phyloP scores from a whole-genome alignment of 2,888 invertebrate genomes.

The Ennomos quercinarius region DNA sequence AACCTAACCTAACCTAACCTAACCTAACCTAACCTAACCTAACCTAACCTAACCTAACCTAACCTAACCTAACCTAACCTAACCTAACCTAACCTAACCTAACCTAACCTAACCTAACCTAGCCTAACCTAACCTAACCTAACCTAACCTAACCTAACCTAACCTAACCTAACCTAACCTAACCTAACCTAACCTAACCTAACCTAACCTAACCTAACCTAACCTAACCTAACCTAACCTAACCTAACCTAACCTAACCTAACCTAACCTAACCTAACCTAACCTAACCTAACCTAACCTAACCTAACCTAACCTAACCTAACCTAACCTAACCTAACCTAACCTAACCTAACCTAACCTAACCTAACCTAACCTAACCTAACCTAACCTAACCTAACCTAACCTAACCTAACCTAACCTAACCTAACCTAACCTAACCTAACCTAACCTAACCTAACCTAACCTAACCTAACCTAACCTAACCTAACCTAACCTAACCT shows the following conservation, averaged over 20 bases:
- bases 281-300: constrained; percentile 1
- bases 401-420: constrained; percentile 1
- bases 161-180: constrained; percentile 1
- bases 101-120: constrained; percentile 1
- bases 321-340: constrained; percentile 1
- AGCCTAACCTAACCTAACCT: background rate
- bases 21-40: constrained; percentile 1
- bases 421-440: constrained; percentile 1
- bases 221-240: constrained; percentile 1
- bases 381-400: constrained; percentile 1
- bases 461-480: constrained; percentile 1
- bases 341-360: constrained; percentile 1
- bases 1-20: constrained; percentile 1
- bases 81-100: constrained; percentile 1
- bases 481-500: constrained; percentile 1
- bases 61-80: constrained; percentile 1
- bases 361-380: constrained; percentile 1
- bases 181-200: constrained; percentile 1
- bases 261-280: constrained; percentile 1
- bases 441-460: constrained; percentile 1
- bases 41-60: constrained; percentile 1
- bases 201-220: constrained; percentile 1
- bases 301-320: constrained; percentile 1
- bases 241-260: constrained; percentile 1
- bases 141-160: constrained; percentile 1